phyloP scores from a whole-genome alignment of 2,888 invertebrate species.

The Perdita meconis region DNA sequence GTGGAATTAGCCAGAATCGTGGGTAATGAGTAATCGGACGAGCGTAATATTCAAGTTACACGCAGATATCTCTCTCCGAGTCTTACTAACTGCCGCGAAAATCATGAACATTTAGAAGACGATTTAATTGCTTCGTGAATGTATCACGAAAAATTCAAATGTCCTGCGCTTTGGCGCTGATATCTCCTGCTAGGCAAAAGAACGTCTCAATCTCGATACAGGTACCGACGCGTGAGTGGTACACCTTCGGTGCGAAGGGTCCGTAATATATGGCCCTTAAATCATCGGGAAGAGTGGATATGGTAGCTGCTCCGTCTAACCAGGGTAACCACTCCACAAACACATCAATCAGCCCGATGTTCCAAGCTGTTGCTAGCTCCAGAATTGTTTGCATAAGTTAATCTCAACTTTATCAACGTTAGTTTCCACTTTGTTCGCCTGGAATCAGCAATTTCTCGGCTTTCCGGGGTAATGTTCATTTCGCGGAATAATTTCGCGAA shows the following conservation, averaged over 20 bases:
- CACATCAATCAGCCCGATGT: conserved; percentile 81
- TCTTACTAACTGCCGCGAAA: neutral
- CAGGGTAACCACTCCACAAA: conserved; percentile 81
- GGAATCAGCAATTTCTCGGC: no score
- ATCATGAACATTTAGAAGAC: neutral
- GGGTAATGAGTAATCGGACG: conserved; percentile 48
- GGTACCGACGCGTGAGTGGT: conserved; percentile 74
- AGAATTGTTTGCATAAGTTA: conserved; percentile 29
- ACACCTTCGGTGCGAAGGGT: conserved; percentile 79
- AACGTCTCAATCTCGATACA: conserved; percentile 81
- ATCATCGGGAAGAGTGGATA: conserved; percentile 81
- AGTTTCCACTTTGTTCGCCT: no score
- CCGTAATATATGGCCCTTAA: conserved; percentile 84
- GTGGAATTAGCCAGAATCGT: conserved; percentile 29
- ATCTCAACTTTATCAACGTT: conserved; percentile 10
- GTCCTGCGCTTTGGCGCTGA: neutral
- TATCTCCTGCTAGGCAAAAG: conserved; percentile 52
- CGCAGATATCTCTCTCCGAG: neutral
- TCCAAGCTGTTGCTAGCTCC: conserved; percentile 9
- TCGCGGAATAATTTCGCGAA: neutral
- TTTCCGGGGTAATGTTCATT: no score
- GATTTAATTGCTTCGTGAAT: conserved; percentile 1
- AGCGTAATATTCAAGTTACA: conserved; percentile 27
- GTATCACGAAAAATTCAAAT: neutral
- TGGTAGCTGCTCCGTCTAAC: conserved; percentile 79